A percentile compares a stretch with the other conserved stretches of the same genome.
Conservation (phyloP, 2,888 invertebrate species). For the Drosophila neutralis region DNA sequence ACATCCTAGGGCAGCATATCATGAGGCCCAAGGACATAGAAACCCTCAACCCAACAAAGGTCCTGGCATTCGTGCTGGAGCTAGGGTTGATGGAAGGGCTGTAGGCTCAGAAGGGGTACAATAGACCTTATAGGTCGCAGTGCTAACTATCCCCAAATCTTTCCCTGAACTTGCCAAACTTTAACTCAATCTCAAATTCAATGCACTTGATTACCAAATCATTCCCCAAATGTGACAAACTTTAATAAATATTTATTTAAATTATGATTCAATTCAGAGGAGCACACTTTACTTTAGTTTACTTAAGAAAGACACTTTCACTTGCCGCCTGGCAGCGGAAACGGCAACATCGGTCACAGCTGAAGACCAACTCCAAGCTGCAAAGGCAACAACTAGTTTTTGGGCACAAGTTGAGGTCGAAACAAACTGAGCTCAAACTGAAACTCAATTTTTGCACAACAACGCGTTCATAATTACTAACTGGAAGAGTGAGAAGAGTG, state of each 20-base stretch:
- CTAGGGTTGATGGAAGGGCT: too few species aligned
- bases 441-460: constrained; percentile 76
- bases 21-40: too few species aligned
- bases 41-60: too few species aligned
- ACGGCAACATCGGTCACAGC: constrained; percentile 52
- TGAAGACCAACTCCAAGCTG: constrained; percentile 3
- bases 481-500: constrained; percentile 26
- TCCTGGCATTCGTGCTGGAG: too few species aligned
- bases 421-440: constrained; percentile 61
- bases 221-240: background rate
- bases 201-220: background rate
- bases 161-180: too few species aligned
- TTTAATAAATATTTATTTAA: constrained; percentile 1
- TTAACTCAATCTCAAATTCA: background rate
- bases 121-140: too few species aligned
- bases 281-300: background rate
- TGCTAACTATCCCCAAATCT: too few species aligned
- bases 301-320: constrained; percentile 36
- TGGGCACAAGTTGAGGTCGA: constrained; percentile 56
- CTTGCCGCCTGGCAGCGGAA: constrained; percentile 49
- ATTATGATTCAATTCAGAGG: constrained; percentile 3
- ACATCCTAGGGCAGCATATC: too few species aligned
- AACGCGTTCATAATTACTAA: constrained; percentile 72
- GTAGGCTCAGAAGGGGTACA: too few species aligned
- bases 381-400: constrained; percentile 29